Conservation (phyloP, 2,113 vertebrate species). For the Trematomus loennbergii region DNA sequence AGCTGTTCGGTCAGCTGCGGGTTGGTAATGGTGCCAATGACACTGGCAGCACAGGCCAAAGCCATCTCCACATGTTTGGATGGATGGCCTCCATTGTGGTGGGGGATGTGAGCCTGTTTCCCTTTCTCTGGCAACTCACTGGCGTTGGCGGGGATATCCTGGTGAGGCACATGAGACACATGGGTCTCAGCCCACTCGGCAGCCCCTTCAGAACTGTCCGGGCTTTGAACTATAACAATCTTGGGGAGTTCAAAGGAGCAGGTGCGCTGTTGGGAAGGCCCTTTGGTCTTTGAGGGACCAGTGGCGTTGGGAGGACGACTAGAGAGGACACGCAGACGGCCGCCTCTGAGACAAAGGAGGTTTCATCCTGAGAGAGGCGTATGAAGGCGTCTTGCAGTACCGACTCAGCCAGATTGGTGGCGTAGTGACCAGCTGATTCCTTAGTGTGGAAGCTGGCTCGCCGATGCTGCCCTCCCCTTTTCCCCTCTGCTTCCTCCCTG, state of each 20-base stretch:
- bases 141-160: constrained; percentile 65
- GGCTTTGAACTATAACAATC: constrained; percentile 97
- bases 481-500: constrained; percentile 76
- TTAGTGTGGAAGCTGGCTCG: constrained; percentile 60
- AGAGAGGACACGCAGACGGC: constrained; percentile 83
- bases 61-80: constrained; percentile 91
- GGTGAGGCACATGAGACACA: constrained; percentile 72
- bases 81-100: constrained; percentile 50
- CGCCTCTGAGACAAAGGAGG: constrained; percentile 84
- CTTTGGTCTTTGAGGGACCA: constrained; percentile 69
- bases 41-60: constrained; percentile 91
- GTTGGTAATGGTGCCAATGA: constrained; percentile 94
- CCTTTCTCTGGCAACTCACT: constrained; percentile 64
- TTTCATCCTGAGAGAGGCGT: constrained; percentile 90
- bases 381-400: constrained; percentile 97
- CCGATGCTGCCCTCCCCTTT: constrained; percentile 41
- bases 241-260: constrained; percentile 95
- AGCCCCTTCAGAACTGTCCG: constrained; percentile 87
- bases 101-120: constrained; percentile 24
- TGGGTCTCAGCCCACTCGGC: constrained; percentile 86
- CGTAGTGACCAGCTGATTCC: constrained; percentile 88
- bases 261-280: constrained; percentile 72
- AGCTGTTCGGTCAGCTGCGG: constrained; percentile 90
- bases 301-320: constrained; percentile 35
- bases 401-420: constrained; percentile 93